Evolutionary conservation across 2,888 invertebrate species (phyloP).

Genomic region (Drosophila crucigera): DNA sequence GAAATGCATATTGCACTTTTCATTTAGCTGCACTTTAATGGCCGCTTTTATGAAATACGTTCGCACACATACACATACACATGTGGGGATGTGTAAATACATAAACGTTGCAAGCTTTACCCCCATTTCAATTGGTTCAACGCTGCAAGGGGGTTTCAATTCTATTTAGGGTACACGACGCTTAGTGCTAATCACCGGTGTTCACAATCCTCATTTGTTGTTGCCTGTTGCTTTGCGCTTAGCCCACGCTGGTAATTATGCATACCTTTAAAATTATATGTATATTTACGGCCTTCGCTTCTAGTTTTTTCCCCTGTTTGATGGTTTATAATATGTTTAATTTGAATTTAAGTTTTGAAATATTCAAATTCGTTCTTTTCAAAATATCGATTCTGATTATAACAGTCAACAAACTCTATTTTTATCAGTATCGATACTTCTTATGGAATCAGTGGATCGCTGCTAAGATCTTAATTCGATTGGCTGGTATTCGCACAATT

Average conservation of each 20-base stretch:
- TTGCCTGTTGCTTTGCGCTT: constrained; percentile 42
- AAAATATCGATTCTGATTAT: background rate
- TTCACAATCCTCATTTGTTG: constrained; percentile 32
- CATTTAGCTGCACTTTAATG: constrained; percentile 69
- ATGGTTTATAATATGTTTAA: background rate
- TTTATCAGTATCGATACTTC: constrained; percentile 20
- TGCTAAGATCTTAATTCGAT: constrained; percentile 5
- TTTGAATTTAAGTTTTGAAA: background rate
- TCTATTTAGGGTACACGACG: constrained; percentile 57
- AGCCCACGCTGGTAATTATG: constrained; percentile 23
- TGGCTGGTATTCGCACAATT: background rate
- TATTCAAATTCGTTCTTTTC: background rate
- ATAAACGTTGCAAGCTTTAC: constrained; percentile 37
- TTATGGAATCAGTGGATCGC: constrained; percentile 9
- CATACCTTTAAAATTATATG: background rate
- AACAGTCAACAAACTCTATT: background rate
- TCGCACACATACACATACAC: constrained; percentile 1
- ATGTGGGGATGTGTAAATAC: background rate
- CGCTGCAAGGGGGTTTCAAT: constrained; percentile 48
- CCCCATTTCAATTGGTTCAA: constrained; percentile 41
- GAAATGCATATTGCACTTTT: constrained; percentile 28
- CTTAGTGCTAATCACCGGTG: constrained; percentile 51
- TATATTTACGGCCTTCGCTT: constrained; percentile 30
- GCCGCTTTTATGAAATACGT: constrained; percentile 58
- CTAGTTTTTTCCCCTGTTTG: background rate